Evolutionary conservation across 2,888 invertebrate species (phyloP).

Genomic region (Mesodorylaimus sp.): DNA sequence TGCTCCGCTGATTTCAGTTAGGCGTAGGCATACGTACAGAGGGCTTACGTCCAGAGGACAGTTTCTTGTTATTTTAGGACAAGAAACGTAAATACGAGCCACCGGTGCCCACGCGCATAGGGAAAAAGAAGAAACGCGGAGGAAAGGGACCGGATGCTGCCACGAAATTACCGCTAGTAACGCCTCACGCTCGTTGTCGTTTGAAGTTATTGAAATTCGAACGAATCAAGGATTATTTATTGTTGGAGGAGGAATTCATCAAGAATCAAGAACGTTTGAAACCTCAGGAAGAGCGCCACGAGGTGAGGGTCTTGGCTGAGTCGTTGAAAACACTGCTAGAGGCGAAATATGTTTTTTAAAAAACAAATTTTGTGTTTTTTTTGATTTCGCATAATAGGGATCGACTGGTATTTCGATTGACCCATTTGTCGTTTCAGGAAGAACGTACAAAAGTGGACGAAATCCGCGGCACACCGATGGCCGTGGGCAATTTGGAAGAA

Average conservation of each 20-base stretch:
- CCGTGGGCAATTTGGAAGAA: conserved; percentile 95
- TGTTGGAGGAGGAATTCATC: conserved; percentile 99
- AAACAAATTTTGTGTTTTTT: too few species aligned
- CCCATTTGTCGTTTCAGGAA: conserved; percentile 40
- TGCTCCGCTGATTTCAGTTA: too few species aligned
- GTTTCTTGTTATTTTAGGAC: too few species aligned
- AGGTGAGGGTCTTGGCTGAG: too few species aligned
- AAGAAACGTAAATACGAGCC: conserved; percentile 99
- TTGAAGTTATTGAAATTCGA: conserved; percentile 83
- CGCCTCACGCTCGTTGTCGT: conserved; percentile 89
- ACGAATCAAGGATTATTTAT: conserved; percentile 88
- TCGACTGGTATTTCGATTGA: neutral
- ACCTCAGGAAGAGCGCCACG: conserved; percentile 97
- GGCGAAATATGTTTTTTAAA: too few species aligned
- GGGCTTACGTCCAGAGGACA: too few species aligned
- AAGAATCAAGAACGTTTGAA: conserved; percentile 91
- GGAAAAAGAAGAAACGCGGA: conserved; percentile 49
- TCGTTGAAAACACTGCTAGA: too few species aligned
- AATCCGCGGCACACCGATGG: conserved; percentile 95
- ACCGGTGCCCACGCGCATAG: conserved; percentile 91
- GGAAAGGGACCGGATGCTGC: conserved; percentile 91
- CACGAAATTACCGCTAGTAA: conserved; percentile 86
- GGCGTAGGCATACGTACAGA: too few species aligned
- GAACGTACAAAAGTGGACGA: conserved; percentile 96
- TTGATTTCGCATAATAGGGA: neutral